phyloP scores from a whole-genome alignment of 2,888 invertebrate genomes.

The Anoplius nigerrimus region DNA sequence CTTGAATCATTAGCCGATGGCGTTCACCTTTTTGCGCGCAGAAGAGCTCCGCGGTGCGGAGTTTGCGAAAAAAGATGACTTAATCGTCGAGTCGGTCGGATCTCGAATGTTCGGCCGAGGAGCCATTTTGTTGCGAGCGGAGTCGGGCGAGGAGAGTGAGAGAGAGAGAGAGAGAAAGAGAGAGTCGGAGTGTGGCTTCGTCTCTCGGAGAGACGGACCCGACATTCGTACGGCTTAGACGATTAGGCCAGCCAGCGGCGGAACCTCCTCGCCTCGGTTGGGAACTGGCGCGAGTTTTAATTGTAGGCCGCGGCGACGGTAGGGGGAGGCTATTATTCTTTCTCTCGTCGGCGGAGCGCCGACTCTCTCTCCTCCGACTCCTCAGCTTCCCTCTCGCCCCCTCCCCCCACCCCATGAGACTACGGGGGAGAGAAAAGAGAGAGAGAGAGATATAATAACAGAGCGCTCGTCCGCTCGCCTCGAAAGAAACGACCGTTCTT shows the following conservation, averaged over 20 bases:
- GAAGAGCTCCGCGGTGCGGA: too few relatives aligned
- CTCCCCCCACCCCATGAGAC: too few relatives aligned
- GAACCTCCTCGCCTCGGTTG: conserved; percentile 46
- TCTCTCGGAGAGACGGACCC: neutral
- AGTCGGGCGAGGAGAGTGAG: too few relatives aligned
- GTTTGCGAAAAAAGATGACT: too few relatives aligned
- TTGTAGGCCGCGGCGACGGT: conserved; percentile 61
- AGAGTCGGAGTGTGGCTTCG: neutral
- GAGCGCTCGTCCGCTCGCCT: conserved; percentile 66
- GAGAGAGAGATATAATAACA: conserved; percentile 71
- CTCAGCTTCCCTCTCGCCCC: conserved; percentile 41
- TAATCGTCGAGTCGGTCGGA: too few relatives aligned
- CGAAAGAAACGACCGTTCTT: conserved; percentile 67
- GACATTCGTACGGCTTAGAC: conserved; percentile 37
- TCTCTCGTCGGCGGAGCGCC: conserved; percentile 59
- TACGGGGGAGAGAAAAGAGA: conserved; percentile 44
- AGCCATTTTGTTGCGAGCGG: neutral
- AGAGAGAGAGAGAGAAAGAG: too few relatives aligned
- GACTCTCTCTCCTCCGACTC: conserved; percentile 22
- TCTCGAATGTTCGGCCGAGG: too few relatives aligned
- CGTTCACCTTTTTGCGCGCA: too few relatives aligned
- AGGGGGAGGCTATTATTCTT: conserved; percentile 73
- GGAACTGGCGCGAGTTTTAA: conserved; percentile 62
- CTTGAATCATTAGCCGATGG: too few relatives aligned
- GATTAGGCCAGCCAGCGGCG: conserved; percentile 50